Evolutionary conservation across 2,113 vertebrate species (phyloP), one percentile per base, ranked within the genome.

Genomic region (Rhea pennata): DNA sequence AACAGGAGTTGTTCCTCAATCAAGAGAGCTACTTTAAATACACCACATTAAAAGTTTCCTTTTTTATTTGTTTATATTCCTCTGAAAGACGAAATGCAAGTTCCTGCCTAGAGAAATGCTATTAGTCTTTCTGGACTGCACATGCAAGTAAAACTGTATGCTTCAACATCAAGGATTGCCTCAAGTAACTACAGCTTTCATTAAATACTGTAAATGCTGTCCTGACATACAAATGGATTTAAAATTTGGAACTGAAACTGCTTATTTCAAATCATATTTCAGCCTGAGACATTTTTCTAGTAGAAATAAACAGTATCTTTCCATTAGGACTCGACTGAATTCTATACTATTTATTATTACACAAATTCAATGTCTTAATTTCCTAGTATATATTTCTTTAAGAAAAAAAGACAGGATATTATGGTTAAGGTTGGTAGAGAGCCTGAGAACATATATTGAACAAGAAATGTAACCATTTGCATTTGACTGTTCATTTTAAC

Each of bases 401-500:
- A 56, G 72, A 59, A 69, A 44, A 73, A 80, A 59, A 87, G 65
- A 4, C 11, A 26, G 44, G 39, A 48, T 71, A 61, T 71, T 62
- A 64, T 1, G 4, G 4, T 24, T 80, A 15, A 69, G 72, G 66
- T 12, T 87, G 70, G 80, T 62, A 40, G 62, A 84, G 40, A 90
- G 70, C 73, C 84, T 56, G 58, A 95, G 90, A 95, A 90, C 50
- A 59, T 7, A 15, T 0, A 69, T 3, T 26, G 84, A 93, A 93
- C 13, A 62, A 71, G 53, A 83, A 88, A 74, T 20, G 77, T 39
- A 88, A 69, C 81, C 77, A 84, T 82, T 95, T 89, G 80, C 89
- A 92, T 92, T 87, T 78, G 66, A 66, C 75, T 42, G 50, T 20
- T 80, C 92, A 12, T 90, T 94, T 81, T 46, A 96, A 80, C n/a